Evolutionary conservation across 2,797 vertebrate species (phyloP).

Genomic region (Brachyrhaphis roseni): DNA sequence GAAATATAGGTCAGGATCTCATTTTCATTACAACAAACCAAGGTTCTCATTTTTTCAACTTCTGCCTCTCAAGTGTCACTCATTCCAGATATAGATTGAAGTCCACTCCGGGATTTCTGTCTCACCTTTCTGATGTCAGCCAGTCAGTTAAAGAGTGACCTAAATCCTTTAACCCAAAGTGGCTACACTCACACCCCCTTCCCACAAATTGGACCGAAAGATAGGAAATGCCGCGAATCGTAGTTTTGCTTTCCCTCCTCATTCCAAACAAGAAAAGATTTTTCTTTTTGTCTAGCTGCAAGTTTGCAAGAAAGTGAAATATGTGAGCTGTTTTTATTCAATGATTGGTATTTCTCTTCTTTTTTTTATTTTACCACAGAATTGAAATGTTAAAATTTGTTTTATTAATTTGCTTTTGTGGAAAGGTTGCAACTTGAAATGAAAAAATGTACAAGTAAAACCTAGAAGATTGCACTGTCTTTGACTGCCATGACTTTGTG

Average conservation of each 20-base stretch:
- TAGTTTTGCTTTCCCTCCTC: slow-evolving; percentile 71
- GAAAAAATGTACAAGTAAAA: slow-evolving; percentile 48
- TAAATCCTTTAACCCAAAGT: slow-evolving; percentile 87
- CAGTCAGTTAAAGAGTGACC: slow-evolving; percentile 83
- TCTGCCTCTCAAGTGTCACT: slow-evolving; percentile 55
- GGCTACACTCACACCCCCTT: slow-evolving; percentile 55
- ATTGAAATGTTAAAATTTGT: slow-evolving; percentile 47
- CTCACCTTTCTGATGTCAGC: slow-evolving; percentile 71
- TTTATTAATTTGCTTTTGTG: slow-evolving; percentile 29
- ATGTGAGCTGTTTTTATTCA: slow-evolving; percentile 32
- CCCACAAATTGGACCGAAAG: slow-evolving; percentile 71
- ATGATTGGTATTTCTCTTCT: not conserved
- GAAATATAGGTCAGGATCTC: slow-evolving; percentile 80
- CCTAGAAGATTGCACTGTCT: slow-evolving; percentile 47
- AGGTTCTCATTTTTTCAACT: slow-evolving; percentile 27
- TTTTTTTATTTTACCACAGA: slow-evolving; percentile 23
- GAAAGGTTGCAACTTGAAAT: slow-evolving; percentile 49
- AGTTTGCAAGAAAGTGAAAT: slow-evolving; percentile 42
- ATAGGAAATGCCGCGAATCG: slow-evolving; percentile 73
- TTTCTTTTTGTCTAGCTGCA: slow-evolving; percentile 56
- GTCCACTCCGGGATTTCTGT: slow-evolving; percentile 80
- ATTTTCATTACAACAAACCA: slow-evolving; percentile 63
- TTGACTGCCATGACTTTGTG: slow-evolving; percentile 50
- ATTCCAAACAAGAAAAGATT: slow-evolving; percentile 64
- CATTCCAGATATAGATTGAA: slow-evolving; percentile 36